Base-by-base conservation (phyloP, 2,113 vertebrate genomes). In the Xenopus laevis region DNA sequence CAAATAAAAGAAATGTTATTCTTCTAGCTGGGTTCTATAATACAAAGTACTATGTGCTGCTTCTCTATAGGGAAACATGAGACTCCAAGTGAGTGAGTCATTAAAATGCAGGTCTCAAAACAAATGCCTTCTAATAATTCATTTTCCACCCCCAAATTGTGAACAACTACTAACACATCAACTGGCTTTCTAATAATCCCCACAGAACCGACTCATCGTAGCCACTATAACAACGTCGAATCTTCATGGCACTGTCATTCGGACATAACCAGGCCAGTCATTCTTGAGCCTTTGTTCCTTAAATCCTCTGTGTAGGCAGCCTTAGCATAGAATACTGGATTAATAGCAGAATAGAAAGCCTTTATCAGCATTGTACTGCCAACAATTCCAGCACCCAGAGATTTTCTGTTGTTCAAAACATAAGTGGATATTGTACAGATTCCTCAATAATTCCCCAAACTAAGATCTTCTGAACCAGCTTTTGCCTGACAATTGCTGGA, bases 401-500 rank as follows among this genome's bases (percentile, higher is more conserved):
- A 76, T 76, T 76, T 76, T 76, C 73, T 76, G 73, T 76, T 76
- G 73, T 76, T 76, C 66, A 68, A 76, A 68, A 62, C 73, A 45
- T 76, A 76, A 76, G 73, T 76, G 73, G 73, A 76, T 76, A 76
- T 76, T 76, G 68, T 76, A 68, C 65, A 13, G 59, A 76, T 68
- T 76, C 68, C 58, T 76, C 73, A 68, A 63, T 76, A 76, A 76
- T 76, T 68, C 73, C 73, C 65, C 57, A 76, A 69, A 68, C 73
- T 63, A 50, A 33, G 40, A 68, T 74, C 57, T 61, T 74, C 65
- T n/a, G 66, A 76, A 65, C 58, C 73, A 76, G 66, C 73, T 62
- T 53, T 44, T 45, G 65, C 65, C 58, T 53, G 46, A 76, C 65
- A 76, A 69, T 76, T 53, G 65, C 58, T 53, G 58, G 73, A 68